Evolutionary conservation across 2,797 vertebrate genomes (phyloP).

Genomic region (Strix occidentalis): DNA sequence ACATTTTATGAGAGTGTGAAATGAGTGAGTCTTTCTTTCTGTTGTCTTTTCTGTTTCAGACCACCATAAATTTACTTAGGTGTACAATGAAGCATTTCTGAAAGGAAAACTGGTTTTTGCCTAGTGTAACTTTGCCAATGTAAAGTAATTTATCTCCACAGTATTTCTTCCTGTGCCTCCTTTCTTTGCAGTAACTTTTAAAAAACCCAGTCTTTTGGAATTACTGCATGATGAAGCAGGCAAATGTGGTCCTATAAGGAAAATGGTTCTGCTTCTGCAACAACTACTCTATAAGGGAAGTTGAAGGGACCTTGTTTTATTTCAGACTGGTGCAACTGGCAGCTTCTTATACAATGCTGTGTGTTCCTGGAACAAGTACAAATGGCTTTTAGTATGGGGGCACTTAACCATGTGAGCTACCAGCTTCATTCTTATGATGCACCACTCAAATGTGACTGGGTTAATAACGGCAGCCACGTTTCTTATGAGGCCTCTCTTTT

Average conservation of each 20-base stretch:
- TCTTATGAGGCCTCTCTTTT: not conserved
- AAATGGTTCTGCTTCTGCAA: not conserved
- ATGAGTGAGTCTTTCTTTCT: not conserved
- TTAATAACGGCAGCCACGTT: not conserved
- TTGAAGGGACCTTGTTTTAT: constrained; percentile 2
- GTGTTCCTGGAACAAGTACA: not conserved
- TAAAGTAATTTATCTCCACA: not conserved
- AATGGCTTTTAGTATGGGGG: not conserved
- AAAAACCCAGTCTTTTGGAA: not conserved
- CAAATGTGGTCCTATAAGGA: not conserved
- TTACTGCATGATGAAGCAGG: not conserved
- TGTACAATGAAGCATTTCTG: not conserved
- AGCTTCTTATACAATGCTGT: not conserved
- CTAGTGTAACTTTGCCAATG: not conserved
- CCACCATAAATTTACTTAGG: not conserved
- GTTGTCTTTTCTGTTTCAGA: not conserved
- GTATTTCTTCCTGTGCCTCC: not conserved
- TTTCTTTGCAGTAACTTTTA: not conserved
- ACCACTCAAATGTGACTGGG: not conserved
- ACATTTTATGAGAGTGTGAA: not conserved
- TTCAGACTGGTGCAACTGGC: not conserved
- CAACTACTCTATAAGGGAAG: not conserved
- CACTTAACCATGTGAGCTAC: not conserved
- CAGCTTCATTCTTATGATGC: not conserved
- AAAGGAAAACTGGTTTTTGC: not conserved